Percentiles rank a stretch among this genome's conserved stretches.
Evolutionary conservation across 2,113 vertebrate genomes (phyloP).

Genomic region (Butorides virescens): DNA sequence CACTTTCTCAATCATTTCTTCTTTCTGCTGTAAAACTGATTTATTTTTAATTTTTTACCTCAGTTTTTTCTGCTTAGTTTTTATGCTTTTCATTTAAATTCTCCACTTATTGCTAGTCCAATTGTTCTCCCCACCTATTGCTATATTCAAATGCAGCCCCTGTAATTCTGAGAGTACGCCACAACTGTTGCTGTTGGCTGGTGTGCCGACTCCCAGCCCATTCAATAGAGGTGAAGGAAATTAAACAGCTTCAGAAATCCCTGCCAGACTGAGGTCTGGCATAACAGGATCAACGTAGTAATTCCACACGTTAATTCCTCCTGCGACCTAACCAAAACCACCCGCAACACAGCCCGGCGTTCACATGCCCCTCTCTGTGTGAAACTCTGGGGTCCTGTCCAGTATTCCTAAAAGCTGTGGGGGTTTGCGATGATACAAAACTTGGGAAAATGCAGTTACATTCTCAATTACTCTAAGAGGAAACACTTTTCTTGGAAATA

Average conservation of each 20-base stretch:
- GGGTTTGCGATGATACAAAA: neutral
- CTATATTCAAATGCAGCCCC: neutral
- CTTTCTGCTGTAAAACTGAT: neutral
- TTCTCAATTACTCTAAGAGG: neutral
- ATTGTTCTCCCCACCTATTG: neutral
- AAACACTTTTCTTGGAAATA: neutral
- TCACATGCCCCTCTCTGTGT: neutral
- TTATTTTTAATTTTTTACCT: neutral
- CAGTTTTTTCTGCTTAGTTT: neutral
- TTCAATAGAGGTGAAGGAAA: neutral
- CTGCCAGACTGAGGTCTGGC: neutral
- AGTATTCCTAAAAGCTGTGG: neutral
- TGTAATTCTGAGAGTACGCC: neutral
- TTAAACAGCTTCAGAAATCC: neutral
- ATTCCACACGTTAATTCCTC: neutral
- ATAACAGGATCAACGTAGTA: neutral
- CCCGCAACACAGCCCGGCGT: neutral
- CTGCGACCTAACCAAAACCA: fast-evolving
- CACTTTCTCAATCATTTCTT: neutral
- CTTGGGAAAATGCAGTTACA: neutral
- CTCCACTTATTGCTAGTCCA: neutral
- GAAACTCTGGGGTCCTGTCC: neutral
- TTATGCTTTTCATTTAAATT: neutral
- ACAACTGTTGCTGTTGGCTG: neutral
- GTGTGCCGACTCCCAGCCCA: neutral